Base-by-base conservation (phyloP, 2,888 invertebrate species). In the Lasioglossum zephyrum region DNA sequence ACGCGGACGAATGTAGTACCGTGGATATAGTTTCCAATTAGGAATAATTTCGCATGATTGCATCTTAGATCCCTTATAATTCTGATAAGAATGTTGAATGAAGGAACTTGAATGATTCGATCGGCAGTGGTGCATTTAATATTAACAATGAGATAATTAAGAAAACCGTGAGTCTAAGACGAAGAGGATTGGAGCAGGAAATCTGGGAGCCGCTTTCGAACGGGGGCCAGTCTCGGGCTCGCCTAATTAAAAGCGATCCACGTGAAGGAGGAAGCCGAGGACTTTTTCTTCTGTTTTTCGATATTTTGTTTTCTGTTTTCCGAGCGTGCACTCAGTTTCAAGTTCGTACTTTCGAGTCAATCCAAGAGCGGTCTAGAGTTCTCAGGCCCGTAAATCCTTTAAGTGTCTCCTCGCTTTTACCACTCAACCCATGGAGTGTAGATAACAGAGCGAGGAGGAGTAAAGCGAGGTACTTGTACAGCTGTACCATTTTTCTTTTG, bases 341-440 rank as follows among this genome's bases (percentile, higher is more conserved):
- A 87, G 90, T 82, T 88, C 86, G 86, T 88, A 82, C 85, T 88
- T 84, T 84, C 87, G 80, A 86, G 87, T 86, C 91, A 91, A 91
- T 90, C 85, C 87, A 79, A 87, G 92, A 91, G 88, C 86, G 86
- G 92, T 92, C 90, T 91, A 90, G 90, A 93, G 92, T 93, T 93
- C 91, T 93, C 92, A 91, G 90, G 91, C 91, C 93, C 92, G 94
- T 95, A 94, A 95, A 95, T 95, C 94, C 93, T 94, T 93, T 93
- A 94, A 94, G 94, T 95, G 94, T 93, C 93, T 91, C 89, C 88
- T 87, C 90, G 89, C 91, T 90, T 85, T 85, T 88, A 89, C 89
- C 87, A 89, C 90, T 89, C 85, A 87, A 85, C 85, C 87, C 85
- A 84, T 82, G 85, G 82, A 84, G 78, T 86, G 84, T 81, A 87